These are phyloP conservation scores for Peromyscus attwateri DNA, from an alignment of 2,797 vertebrate genomes.

Conservation along the genomic window DNA sequence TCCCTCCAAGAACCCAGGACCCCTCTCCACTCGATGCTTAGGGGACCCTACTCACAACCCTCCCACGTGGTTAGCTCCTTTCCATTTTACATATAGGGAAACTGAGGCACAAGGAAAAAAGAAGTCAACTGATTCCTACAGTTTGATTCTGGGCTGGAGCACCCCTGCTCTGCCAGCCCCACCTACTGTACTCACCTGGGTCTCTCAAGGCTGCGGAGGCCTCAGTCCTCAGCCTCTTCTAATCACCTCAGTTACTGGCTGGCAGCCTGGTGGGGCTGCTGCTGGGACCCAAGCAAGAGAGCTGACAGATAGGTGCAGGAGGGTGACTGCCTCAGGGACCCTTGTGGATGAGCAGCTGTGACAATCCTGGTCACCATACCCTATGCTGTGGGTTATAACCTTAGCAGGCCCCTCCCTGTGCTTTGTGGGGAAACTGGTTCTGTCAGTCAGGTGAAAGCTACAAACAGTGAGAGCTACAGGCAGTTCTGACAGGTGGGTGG, in stretches of 20 bases:
- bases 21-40: not conserved
- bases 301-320: not conserved
- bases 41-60: not conserved
- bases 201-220: not conserved
- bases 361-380: not conserved
- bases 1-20: not conserved
- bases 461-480: not conserved
- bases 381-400: not conserved
- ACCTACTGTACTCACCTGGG: not conserved
- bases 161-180: not conserved
- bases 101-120: not conserved
- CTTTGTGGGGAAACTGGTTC: not conserved
- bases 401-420: not conserved
- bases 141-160: not conserved
- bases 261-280: not conserved
- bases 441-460: not conserved
- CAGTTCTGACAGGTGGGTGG: not conserved
- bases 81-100: not conserved
- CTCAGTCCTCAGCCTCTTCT: too few species aligned
- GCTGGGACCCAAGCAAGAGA: not conserved
- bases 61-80: not conserved
- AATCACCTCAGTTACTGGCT: not conserved
- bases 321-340: not conserved
- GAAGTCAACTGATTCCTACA: not conserved
- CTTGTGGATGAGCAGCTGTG: not conserved